phyloP scores from a whole-genome alignment of 1,140 invertebrate species.

The Microplitis demolitor region DNA sequence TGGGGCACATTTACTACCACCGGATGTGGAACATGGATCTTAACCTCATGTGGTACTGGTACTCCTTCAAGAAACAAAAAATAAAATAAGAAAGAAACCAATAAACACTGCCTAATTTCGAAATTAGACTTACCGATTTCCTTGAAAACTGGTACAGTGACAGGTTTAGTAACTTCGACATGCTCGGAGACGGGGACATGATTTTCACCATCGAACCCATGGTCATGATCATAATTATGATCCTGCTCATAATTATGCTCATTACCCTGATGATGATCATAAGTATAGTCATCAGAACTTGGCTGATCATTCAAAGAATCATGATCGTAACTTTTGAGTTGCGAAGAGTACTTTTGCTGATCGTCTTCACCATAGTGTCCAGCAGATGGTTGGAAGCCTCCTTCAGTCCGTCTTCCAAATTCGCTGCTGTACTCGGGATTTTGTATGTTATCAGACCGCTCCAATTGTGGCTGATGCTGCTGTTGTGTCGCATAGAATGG shows the following conservation, averaged over 20 bases:
- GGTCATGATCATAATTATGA: background rate
- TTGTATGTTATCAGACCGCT: conserved; percentile 46
- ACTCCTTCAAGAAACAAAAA: conserved; percentile 49
- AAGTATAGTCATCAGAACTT: conserved; percentile 33
- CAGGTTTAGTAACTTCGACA: conserved; percentile 73
- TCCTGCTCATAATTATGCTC: background rate
- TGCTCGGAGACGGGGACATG: conserved; percentile 69
- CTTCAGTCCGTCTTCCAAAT: conserved; percentile 17
- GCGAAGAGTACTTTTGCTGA: conserved; percentile 35
- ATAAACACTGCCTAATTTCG: no score
- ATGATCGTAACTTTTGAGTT: conserved; percentile 18
- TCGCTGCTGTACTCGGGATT: background rate
- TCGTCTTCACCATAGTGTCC: conserved; percentile 28
- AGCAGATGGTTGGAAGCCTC: conserved; percentile 31
- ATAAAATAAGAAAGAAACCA: background rate
- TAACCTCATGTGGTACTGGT: conserved; percentile 71
- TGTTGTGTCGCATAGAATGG: conserved; percentile 33
- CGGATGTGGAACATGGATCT: conserved; percentile 74
- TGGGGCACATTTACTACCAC: conserved; percentile 68
- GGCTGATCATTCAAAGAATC: conserved; percentile 34
- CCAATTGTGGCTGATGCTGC: conserved; percentile 25
- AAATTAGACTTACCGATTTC: conserved; percentile 64
- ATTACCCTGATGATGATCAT: background rate
- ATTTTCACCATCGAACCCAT: conserved; percentile 42
- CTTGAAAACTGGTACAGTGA: conserved; percentile 73